Evolutionary conservation across 2,888 invertebrate genomes (phyloP).

Genomic region (Xestoiulus laeticollis): DNA sequence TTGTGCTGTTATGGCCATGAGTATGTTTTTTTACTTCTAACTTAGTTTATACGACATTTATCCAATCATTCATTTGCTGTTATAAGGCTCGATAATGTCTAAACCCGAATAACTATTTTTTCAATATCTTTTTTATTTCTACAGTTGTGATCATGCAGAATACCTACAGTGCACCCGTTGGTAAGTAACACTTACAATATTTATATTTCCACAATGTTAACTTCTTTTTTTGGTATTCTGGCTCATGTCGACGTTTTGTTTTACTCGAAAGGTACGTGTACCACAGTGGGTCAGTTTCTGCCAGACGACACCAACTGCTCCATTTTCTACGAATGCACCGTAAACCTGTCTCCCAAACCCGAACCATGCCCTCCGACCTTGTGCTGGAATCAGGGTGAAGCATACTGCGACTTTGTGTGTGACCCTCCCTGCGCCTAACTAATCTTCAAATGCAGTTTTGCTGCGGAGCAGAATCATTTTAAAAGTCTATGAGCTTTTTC

Average conservation of each 20-base stretch:
- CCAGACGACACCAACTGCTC: background rate
- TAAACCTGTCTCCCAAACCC: background rate
- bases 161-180: background rate
- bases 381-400: background rate
- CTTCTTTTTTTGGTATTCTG: too few relatives aligned
- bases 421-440: background rate
- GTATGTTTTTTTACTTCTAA: too few relatives aligned
- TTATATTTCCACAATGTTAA: background rate
- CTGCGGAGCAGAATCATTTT: background rate
- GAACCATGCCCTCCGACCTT: background rate
- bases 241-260: background rate
- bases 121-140: background rate
- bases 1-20: background rate
- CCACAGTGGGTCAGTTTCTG: background rate
- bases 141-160: conserved; percentile 2
- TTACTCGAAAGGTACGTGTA: background rate
- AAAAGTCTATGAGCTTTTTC: background rate
- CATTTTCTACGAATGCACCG: background rate
- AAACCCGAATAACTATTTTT: background rate
- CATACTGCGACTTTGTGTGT: background rate
- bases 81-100: too few relatives aligned
- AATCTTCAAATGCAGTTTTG: background rate
- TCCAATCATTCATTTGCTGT: too few relatives aligned
- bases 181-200: background rate
- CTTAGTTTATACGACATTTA: too few relatives aligned